These are phyloP conservation scores for Lithophane ornitopus DNA, from an alignment of 2,888 invertebrate species.

Conservation along the genomic window DNA sequence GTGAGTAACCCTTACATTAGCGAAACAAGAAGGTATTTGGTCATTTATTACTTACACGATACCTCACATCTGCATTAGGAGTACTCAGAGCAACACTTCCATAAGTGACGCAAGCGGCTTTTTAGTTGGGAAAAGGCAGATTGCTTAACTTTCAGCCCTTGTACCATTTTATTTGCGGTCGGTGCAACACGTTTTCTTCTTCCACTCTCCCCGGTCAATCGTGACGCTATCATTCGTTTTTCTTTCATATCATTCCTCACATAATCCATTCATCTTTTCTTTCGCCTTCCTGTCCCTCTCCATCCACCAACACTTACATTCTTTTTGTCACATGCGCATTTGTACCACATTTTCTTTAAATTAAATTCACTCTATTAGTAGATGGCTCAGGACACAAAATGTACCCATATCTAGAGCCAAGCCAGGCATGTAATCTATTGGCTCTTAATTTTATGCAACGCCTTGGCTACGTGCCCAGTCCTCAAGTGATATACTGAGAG, in stretches of 20 bases:
- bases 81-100: no score
- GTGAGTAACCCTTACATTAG: no score
- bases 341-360: neutral
- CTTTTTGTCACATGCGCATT: neutral
- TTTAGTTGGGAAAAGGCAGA: no score
- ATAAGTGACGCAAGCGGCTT: no score
- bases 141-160: no score
- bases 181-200: no score
- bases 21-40: no score
- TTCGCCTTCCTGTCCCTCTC: neutral
- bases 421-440: slow-evolving; percentile 57
- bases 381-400: slow-evolving; percentile 24
- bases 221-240: no score
- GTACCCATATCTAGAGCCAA: slow-evolving; percentile 32
- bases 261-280: neutral
- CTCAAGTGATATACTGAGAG: slow-evolving; percentile 57
- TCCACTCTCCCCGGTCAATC: no score
- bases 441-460: slow-evolving; percentile 64
- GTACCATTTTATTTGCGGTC: no score
- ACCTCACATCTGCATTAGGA: no score
- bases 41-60: no score
- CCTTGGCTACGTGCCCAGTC: slow-evolving; percentile 61
- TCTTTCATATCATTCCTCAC: neutral
- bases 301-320: neutral
- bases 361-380: slow-evolving; percentile 21